Conservation (phyloP, 2,888 invertebrate genomes). For the Eristalis tenax region DNA sequence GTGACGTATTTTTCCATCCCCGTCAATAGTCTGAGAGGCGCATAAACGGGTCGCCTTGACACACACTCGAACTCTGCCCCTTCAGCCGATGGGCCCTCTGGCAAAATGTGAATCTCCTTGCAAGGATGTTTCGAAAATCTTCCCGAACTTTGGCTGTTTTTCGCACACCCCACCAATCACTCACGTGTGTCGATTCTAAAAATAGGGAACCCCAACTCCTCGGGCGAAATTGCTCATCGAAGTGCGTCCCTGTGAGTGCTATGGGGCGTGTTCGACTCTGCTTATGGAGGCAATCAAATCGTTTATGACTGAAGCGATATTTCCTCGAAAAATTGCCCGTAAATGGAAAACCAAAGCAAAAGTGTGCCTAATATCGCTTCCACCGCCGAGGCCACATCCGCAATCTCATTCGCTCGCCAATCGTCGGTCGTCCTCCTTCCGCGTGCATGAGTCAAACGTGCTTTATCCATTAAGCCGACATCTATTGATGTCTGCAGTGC, state of each 20-base stretch:
- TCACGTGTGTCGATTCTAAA: constrained; percentile 12
- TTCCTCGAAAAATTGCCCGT: constrained; percentile 24
- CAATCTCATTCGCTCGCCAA: not conserved
- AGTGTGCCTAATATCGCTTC: constrained; percentile 17
- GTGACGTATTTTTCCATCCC: not conserved
- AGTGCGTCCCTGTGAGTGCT: not conserved
- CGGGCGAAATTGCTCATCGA: not conserved
- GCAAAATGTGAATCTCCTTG: not conserved
- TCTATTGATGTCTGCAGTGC: constrained; percentile 3
- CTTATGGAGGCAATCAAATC: constrained; percentile 1
- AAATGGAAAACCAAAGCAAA: constrained; percentile 31
- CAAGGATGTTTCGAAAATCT: not conserved
- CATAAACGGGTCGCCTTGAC: not conserved
- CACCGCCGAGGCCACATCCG: not conserved
- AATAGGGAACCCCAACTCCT: not conserved
- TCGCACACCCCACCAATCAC: not conserved
- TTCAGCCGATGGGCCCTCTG: not conserved
- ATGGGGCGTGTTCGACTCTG: not conserved
- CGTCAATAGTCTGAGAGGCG: not conserved
- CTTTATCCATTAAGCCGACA: constrained; percentile 2
- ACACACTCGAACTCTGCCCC: not conserved
- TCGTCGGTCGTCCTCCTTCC: too few species aligned
- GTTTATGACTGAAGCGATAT: constrained; percentile 33
- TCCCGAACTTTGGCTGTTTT: constrained; percentile 9
- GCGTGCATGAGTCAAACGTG: constrained; percentile 20